A percentile compares a stretch with the other conserved stretches of the same genome.
phyloP scores from a whole-genome alignment of 2,113 vertebrate species.

The Brachyhypopomus gauderio region DNA sequence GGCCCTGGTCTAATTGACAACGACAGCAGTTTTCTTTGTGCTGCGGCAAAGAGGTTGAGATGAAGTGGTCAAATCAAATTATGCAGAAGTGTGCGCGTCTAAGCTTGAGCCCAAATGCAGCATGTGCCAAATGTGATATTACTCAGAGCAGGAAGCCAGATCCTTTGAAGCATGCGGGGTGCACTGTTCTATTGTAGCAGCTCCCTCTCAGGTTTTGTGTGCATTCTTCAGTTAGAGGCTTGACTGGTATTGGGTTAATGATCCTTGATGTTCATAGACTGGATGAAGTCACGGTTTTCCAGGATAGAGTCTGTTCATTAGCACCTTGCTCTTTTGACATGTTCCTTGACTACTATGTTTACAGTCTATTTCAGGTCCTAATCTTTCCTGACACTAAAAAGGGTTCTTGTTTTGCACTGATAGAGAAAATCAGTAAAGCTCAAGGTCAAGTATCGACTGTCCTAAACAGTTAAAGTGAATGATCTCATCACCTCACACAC shows the following conservation, averaged over 20 bases:
- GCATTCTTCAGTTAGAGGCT: not conserved
- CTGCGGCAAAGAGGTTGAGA: constrained; percentile 53
- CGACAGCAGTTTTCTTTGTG: constrained; percentile 52
- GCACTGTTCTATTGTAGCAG: not conserved
- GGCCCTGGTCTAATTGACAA: constrained; percentile 61
- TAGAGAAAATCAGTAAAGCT: too few relatives aligned
- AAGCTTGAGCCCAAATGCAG: constrained; percentile 36
- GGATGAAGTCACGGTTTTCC: not conserved
- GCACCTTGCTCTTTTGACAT: not conserved
- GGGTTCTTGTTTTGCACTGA: constrained; percentile 8
- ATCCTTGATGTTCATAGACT: constrained; percentile 7
- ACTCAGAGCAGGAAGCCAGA: constrained; percentile 15
- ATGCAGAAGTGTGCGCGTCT: constrained; percentile 52
- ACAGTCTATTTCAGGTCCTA: constrained; percentile 31
- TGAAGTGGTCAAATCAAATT: constrained; percentile 70
- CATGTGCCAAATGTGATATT: constrained; percentile 1
- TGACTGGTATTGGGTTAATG: not conserved
- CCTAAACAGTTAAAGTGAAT: not conserved
- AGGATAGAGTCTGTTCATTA: constrained; percentile 10
- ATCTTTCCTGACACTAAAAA: constrained; percentile 1
- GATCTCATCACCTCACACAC: not conserved
- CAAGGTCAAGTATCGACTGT: too few relatives aligned
- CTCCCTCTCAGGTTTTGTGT: not conserved
- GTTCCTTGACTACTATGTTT: not conserved
- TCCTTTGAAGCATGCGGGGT: not conserved